Base-by-base conservation (phyloP, 1,140 invertebrate species). In the Mizuhopecten yessoensis region DNA sequence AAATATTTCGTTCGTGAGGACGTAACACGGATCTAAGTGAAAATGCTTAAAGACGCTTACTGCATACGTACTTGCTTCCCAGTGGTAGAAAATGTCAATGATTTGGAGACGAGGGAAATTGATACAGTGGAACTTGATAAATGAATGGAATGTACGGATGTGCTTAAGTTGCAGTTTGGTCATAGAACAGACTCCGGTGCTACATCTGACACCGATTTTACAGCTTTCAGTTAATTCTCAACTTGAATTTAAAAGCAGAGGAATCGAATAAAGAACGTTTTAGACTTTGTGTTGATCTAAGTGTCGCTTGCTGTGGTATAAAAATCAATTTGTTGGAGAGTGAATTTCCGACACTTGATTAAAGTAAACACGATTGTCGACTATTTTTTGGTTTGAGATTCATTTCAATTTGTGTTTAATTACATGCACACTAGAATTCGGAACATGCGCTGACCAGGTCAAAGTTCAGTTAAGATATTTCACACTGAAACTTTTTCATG, bases 31-130 rank as follows among this genome's bases (percentile, higher is more conserved):
- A 75, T 75, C 57, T 75, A 75, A 75, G 23, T 29, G 57, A 29
- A 75, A 75, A 75, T 29, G n/a, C 23, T 75, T 75, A 75, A 75
- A 75, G 57, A 75, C 57, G 57, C n/a, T 75, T 75, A 75, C 57
- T 5, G 17, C 29, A 75, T 75, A 75, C 5, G 57, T 29, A 39
- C n/a, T n/a, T n/a, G 5, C 45, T 75, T 75, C 57, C 57, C n/a
- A 29, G 11, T n/a, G n/a, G 57, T 17, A 75, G 23, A n/a, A 75
- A 29, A 29, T n/a, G 17, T 75, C 57, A 75, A 29, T n/a, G 57
- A 17, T 75, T 75, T 75, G n/a, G 57, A 75, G 57, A 29, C 57
- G 9, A 29, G 57, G 57, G 57, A 75, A 75, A 75, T 75, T 29
- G 57, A 75, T 75, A 75, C 17, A 75, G 57, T 17, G n/a, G 23